Percentiles rank a stretch among this genome's conserved stretches.
Evolutionary conservation across 1,140 invertebrate species (phyloP).

Genomic region (Gryon sp.): DNA sequence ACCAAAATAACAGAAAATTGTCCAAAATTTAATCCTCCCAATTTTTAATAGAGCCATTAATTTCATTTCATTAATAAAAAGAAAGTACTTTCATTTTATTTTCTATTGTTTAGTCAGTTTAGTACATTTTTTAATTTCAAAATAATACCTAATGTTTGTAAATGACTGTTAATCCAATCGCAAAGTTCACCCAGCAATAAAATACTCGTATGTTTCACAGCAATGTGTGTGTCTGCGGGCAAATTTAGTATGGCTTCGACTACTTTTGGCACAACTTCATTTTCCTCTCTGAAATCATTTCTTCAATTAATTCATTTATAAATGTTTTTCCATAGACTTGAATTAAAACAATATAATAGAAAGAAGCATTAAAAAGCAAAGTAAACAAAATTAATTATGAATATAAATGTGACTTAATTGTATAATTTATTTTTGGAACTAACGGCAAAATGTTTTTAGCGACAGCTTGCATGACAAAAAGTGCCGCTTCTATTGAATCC

Average conservation of each 20-base stretch:
- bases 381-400: constrained; percentile 3
- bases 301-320: no score
- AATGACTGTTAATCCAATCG: constrained; percentile 96
- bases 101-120: background rate
- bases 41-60: no score
- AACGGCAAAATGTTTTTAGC: constrained; percentile 97
- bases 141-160: constrained; percentile 84
- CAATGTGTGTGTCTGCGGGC: constrained; percentile 91
- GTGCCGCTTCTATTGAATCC: constrained; percentile 95
- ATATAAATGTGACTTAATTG: background rate
- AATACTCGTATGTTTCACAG: constrained; percentile 93
- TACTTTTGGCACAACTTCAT: constrained; percentile 94
- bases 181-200: constrained; percentile 94
- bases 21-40: no score
- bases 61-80: no score
- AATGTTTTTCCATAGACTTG: no score
- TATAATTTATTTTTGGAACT: constrained; percentile 78
- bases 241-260: constrained; percentile 93
- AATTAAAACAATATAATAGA: constrained; percentile 4
- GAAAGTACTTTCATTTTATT: no score
- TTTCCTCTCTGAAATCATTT: constrained; percentile 88
- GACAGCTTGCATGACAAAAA: constrained; percentile 97
- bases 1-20: no score
- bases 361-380: background rate
- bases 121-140: constrained; percentile 5